These are phyloP conservation scores for Colinus virginianus DNA, from an alignment of 2,113 vertebrate genomes.

Conservation along the genomic window DNA sequence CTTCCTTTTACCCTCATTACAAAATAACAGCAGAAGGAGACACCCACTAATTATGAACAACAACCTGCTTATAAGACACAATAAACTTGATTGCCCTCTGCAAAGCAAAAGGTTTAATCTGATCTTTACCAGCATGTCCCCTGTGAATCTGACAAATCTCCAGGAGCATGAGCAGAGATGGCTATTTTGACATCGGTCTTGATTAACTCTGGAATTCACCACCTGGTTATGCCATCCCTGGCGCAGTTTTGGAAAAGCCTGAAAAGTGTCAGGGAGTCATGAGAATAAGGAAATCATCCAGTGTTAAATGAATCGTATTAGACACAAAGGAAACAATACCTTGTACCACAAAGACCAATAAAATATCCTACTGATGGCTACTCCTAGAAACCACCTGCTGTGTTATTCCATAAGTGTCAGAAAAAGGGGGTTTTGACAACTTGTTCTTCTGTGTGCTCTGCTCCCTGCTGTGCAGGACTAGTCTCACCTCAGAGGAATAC, in stretches of 20 bases:
- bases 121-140: not conserved
- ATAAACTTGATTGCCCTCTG: not conserved
- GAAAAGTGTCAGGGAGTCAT: not conserved
- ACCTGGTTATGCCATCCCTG: not conserved
- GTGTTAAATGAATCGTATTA: not conserved
- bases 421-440: not conserved
- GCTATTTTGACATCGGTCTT: not conserved
- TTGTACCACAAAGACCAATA: not conserved
- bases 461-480: not conserved
- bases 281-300: not conserved
- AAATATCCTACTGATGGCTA: not conserved
- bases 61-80: not conserved
- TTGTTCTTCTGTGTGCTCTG: not conserved
- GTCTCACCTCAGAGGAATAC: not conserved
- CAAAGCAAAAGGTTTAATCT: not conserved
- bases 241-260: not conserved
- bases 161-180: not conserved
- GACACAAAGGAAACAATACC: not conserved
- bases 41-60: not conserved
- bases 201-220: conserved; percentile 21
- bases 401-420: not conserved
- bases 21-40: not conserved
- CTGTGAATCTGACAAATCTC: not conserved
- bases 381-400: not conserved
- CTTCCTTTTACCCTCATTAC: not conserved